Evolutionary conservation across 2,888 invertebrate species (phyloP).

Genomic region (Nomada ferruginata): DNA sequence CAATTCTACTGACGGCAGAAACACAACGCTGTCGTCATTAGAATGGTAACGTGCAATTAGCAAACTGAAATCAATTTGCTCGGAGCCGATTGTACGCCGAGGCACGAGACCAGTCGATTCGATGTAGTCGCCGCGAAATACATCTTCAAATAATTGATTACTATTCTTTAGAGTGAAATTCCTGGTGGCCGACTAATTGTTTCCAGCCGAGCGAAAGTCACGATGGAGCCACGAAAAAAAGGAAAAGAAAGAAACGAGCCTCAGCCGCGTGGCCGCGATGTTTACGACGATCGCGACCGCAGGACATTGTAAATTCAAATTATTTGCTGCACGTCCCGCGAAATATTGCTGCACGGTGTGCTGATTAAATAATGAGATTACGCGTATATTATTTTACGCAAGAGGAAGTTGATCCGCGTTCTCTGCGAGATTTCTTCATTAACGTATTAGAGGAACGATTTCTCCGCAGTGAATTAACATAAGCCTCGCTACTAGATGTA

Average conservation of each 20-base stretch:
- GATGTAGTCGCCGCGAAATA: constrained; percentile 31
- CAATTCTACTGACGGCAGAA: constrained; percentile 13
- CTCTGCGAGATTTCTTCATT: neutral
- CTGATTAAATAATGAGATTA: constrained; percentile 56
- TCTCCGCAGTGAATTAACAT: no score
- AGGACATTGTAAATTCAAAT: constrained; percentile 23
- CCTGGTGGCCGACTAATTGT: constrained; percentile 55
- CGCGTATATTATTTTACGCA: neutral
- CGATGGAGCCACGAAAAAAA: neutral
- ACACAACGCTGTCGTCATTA: constrained; percentile 42
- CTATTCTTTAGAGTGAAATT: constrained; percentile 66
- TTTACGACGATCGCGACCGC: constrained; percentile 14
- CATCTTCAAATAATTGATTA: constrained; percentile 45
- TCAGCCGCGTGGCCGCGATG: constrained; percentile 22
- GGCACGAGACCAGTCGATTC: constrained; percentile 52
- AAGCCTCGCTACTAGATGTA: no score
- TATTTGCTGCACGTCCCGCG: constrained; percentile 13
- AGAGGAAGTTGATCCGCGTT: neutral
- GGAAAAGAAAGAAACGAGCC: constrained; percentile 1
- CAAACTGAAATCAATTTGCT: constrained; percentile 67
- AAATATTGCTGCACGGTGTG: constrained; percentile 26
- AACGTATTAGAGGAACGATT: neutral
- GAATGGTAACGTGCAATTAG: constrained; percentile 33
- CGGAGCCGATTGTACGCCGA: constrained; percentile 23
- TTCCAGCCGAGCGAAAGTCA: constrained; percentile 49